Evolutionary conservation across 2,888 invertebrate species (phyloP).

Genomic region (Drosophila leonis): DNA sequence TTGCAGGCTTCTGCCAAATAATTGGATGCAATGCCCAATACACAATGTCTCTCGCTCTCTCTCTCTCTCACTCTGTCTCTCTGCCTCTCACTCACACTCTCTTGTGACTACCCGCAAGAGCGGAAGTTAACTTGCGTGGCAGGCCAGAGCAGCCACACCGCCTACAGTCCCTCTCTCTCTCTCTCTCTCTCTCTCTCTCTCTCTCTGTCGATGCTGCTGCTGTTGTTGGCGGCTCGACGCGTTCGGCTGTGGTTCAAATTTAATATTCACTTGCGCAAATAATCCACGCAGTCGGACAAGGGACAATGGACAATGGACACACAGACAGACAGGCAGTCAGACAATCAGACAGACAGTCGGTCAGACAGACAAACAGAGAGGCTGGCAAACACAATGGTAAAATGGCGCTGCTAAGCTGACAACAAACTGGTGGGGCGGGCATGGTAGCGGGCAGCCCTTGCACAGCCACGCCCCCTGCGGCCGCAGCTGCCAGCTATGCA

Average conservation of each 20-base stretch:
- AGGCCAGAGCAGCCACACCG: slow-evolving; percentile 24
- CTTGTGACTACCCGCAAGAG: slow-evolving; percentile 62
- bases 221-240: slow-evolving; percentile 66
- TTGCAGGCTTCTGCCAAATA: slow-evolving; percentile 53
- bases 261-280: slow-evolving; percentile 80
- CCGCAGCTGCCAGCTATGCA: slow-evolving; percentile 60
- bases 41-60: slow-evolving; percentile 10
- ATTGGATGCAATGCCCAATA: slow-evolving; percentile 63
- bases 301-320: slow-evolving; percentile 24
- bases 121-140: slow-evolving; percentile 79
- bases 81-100: slow-evolving; percentile 1
- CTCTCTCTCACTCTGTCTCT: neutral
- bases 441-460: neutral
- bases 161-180: neutral
- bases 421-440: neutral
- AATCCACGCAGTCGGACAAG: slow-evolving; percentile 63
- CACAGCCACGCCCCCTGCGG: slow-evolving; percentile 6
- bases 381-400: slow-evolving; percentile 54
- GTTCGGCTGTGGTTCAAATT: slow-evolving; percentile 80
- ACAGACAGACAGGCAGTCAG: slow-evolving; percentile 18
- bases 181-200: neutral
- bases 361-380: slow-evolving; percentile 12
- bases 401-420: slow-evolving; percentile 77
- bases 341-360: slow-evolving; percentile 11
- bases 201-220: slow-evolving; percentile 18